These are phyloP conservation scores for Hoplias malabaricus DNA, from an alignment of 2,113 vertebrate genomes.

Conservation along the genomic window DNA sequence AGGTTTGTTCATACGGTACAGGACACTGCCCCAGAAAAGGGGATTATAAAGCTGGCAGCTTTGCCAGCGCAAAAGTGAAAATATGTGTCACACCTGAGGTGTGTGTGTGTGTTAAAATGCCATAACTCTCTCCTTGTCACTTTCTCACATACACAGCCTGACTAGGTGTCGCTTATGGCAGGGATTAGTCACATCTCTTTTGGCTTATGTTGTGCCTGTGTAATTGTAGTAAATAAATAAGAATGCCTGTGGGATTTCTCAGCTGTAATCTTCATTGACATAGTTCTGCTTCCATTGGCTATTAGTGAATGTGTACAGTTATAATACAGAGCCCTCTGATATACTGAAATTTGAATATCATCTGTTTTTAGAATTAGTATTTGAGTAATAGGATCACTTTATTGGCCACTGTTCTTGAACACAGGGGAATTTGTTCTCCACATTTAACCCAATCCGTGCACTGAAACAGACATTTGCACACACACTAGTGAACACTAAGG, in stretches of 20 bases:
- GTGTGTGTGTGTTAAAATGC: neutral
- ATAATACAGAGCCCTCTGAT: neutral
- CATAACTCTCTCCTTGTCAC: neutral
- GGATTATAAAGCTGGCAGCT: neutral
- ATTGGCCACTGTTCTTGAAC: too few species aligned
- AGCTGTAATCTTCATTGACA: slow-evolving; percentile 54
- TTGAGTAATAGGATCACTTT: too few species aligned
- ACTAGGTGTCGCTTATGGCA: slow-evolving; percentile 53
- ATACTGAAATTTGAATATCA: neutral
- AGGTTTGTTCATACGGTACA: slow-evolving; percentile 69
- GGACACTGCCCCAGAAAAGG: slow-evolving; percentile 65
- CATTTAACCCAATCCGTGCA: too few species aligned
- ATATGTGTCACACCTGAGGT: neutral
- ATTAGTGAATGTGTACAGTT: neutral
- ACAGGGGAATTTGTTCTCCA: too few species aligned
- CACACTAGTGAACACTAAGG: too few species aligned
- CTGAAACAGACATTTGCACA: too few species aligned
- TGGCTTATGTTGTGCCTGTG: slow-evolving; percentile 57
- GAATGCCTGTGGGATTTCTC: slow-evolving; percentile 56
- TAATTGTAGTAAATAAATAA: slow-evolving; percentile 55
- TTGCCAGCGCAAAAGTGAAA: neutral
- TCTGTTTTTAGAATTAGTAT: too few species aligned
- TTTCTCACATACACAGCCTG: neutral
- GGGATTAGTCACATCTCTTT: slow-evolving; percentile 67
- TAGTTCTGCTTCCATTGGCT: slow-evolving; percentile 20